These are phyloP conservation scores for Chiloscyllium plagiosum DNA, from an alignment of 2,113 vertebrate genomes.

Conservation along the genomic window DNA sequence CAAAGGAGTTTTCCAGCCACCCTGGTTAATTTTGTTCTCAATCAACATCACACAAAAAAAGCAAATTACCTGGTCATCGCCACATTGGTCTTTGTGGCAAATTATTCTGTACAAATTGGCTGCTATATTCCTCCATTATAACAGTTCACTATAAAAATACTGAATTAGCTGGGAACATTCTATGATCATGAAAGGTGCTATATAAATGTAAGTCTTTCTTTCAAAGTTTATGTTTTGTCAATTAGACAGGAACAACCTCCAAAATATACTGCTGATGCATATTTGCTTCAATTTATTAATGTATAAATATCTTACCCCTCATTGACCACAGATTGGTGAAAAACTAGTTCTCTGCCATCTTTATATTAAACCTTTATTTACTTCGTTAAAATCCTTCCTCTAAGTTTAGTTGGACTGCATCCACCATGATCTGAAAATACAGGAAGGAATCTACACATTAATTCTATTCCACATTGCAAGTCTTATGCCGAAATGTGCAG, in stretches of 20 bases:
- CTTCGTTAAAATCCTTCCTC: background rate
- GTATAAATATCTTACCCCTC: background rate
- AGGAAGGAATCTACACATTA: background rate
- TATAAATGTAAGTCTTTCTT: background rate
- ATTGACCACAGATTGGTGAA: background rate
- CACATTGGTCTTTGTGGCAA: no score
- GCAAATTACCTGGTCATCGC: no score
- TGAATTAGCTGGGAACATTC: no score
- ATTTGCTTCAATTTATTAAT: background rate
- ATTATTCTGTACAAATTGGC: no score
- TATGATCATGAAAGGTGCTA: no score
- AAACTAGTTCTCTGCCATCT: background rate
- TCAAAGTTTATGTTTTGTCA: background rate
- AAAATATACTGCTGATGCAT: background rate
- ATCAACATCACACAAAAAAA: no score
- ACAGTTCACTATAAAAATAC: no score
- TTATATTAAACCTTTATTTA: background rate
- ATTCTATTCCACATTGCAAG: background rate
- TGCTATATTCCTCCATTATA: no score
- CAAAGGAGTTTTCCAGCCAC: no score
- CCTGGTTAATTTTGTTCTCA: no score
- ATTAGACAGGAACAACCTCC: background rate
- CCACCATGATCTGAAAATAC: constrained; percentile 2
- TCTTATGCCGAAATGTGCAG: background rate
- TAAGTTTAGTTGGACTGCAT: background rate